Base-by-base conservation (phyloP, 2,797 vertebrate species). In the Loriculus beryllinus region DNA sequence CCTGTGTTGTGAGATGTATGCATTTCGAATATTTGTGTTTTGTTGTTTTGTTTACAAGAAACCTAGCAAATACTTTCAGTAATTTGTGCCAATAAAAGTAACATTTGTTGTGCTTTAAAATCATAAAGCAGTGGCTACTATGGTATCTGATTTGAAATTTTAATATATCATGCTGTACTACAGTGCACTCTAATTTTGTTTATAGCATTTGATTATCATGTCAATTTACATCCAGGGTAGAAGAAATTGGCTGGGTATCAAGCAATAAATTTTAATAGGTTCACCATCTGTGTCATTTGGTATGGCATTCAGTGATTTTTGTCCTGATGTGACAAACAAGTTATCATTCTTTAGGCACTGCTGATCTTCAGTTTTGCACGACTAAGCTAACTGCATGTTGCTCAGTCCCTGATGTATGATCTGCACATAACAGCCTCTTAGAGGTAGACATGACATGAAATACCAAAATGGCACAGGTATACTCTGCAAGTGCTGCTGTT, bases 211-310 rank as follows among this genome's bases (percentile, higher is more conserved):
- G 52, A 92, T 96, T 92, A 69, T 90, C 57, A 12, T 60, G 52
- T 96, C 62, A 75, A 52, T 96, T 96, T 96, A 86, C 42, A 75
- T 76, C 69, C 79, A 90, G 67, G 63, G 76, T 60, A 40, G 90
- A 95, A 88, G 84, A 82, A 80, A 78, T 71, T 94, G 92, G 75
- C 72, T 83, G 49, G 43, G 43, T 75, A 68, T 84, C 64, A 82
- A 84, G 72, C 68, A 95, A 67, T 75, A 91, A n/a, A 54, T 74
- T 72, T 76, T 82, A 95, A 86, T 84, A 88, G 62, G 82, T 86
- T 94, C 59, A 39, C 86, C 68, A 95, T 96, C 94, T 96, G 95
- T 86, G 71, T 92, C 83, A 68, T 82, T 95, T 92, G 76, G 16
- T 93, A 25, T 25, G 48, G 57, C 31, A 71, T 62, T 93, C 52